These are phyloP conservation scores for Chelonoidis abingdonii DNA, from an alignment of 2,113 vertebrate species.

Conservation along the genomic window DNA sequence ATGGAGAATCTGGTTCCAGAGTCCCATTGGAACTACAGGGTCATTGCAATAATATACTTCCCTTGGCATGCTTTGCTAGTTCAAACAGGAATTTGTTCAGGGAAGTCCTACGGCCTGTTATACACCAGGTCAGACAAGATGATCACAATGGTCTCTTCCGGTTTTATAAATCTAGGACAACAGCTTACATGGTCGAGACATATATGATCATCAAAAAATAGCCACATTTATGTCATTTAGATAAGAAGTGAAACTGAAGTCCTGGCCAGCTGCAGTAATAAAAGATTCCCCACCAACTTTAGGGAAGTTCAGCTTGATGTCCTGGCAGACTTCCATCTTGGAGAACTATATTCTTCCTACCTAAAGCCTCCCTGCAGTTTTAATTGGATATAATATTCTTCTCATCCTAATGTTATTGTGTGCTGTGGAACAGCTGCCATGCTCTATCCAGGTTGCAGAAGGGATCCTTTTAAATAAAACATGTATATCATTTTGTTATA, in stretches of 20 bases:
- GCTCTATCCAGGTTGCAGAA: not conserved
- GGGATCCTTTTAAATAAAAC: not conserved
- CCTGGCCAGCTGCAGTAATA: constrained; percentile 58
- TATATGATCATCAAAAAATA: constrained; percentile 71
- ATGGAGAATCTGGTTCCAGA: constrained; percentile 4
- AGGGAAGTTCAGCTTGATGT: constrained; percentile 49
- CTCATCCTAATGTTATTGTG: not conserved
- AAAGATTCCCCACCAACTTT: constrained; percentile 62
- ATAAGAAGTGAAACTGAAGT: not conserved
- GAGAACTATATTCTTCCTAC: not conserved
- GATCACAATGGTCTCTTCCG: not conserved
- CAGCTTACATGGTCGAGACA: constrained; percentile 36
- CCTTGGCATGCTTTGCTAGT: constrained; percentile 38
- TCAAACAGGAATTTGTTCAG: not conserved
- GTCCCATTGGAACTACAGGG: constrained; percentile 52
- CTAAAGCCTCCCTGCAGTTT: constrained; percentile 43
- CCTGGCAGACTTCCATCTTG: constrained; percentile 62
- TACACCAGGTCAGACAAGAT: not conserved
- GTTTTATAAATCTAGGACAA: constrained; percentile 32
- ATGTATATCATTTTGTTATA: not conserved
- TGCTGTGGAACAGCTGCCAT: not conserved
- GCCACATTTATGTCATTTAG: constrained; percentile 36
- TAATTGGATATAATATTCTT: constrained; percentile 30
- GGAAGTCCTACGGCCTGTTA: not conserved
- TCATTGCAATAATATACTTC: constrained; percentile 60